phyloP scores from a whole-genome alignment of 2,888 invertebrate genomes.

The Pachydiplax longipennis region DNA sequence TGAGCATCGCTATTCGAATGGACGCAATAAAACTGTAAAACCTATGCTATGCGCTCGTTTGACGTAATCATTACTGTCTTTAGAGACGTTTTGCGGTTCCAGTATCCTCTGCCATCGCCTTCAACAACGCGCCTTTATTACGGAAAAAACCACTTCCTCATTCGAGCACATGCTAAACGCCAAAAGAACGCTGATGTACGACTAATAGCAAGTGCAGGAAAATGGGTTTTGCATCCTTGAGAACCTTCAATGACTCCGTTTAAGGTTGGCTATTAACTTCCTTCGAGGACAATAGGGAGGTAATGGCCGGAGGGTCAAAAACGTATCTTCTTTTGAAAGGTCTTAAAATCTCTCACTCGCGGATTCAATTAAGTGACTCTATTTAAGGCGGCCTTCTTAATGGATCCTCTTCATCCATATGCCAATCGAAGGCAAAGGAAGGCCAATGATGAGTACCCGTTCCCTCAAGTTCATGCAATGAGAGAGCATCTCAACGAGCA shows the following conservation, averaged over 20 bases:
- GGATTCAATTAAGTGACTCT: constrained; percentile 10
- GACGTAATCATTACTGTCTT: too few relatives aligned
- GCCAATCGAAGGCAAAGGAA: neutral
- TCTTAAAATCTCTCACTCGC: neutral
- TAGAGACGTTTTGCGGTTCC: too few relatives aligned
- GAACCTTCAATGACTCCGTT: neutral
- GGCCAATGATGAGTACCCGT: neutral
- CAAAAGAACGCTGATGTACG: too few relatives aligned
- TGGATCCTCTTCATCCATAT: neutral
- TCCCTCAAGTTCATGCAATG: neutral
- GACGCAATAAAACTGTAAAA: too few relatives aligned
- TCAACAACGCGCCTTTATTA: too few relatives aligned
- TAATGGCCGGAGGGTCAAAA: neutral
- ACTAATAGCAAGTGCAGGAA: too few relatives aligned
- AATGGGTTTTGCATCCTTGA: neutral
- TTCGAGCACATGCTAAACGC: too few relatives aligned
- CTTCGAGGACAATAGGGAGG: neutral
- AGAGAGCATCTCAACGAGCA: too few relatives aligned
- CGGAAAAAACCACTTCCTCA: too few relatives aligned
- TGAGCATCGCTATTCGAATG: too few relatives aligned
- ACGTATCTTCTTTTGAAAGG: neutral
- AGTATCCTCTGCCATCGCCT: too few relatives aligned
- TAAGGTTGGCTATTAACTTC: neutral
- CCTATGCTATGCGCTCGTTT: too few relatives aligned
- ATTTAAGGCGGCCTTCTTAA: neutral